phyloP scores from a whole-genome alignment of 1,140 invertebrate species.

The Cataglyphis hispanica region DNA sequence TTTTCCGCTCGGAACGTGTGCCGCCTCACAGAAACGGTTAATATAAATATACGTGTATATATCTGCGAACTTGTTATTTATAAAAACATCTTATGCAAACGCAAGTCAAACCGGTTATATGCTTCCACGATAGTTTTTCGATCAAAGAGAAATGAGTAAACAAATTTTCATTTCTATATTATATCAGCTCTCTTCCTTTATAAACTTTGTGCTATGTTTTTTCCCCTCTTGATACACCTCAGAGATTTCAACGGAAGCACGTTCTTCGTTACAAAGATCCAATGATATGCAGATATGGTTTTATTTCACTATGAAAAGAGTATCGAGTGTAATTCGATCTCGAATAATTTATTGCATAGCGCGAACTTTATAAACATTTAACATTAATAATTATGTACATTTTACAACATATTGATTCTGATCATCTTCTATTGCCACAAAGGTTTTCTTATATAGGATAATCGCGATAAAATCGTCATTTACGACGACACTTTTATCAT shows the following conservation, averaged over 20 bases:
- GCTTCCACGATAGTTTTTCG: not conserved
- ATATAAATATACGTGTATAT: constrained; percentile 58
- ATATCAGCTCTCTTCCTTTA: not conserved
- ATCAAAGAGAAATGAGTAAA: not conserved
- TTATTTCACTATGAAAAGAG: not conserved
- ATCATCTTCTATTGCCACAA: constrained; percentile 10
- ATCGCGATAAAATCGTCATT: constrained; percentile 18
- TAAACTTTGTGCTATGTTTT: constrained; percentile 5
- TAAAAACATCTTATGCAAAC: constrained; percentile 6
- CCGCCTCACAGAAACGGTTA: constrained; percentile 43
- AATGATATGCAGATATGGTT: not conserved
- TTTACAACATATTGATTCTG: constrained; percentile 9
- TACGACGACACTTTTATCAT: constrained; percentile 23
- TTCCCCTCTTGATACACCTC: not conserved
- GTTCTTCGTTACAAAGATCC: not conserved
- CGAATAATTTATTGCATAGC: constrained; percentile 9
- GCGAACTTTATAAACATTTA: not conserved
- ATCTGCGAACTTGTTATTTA: not conserved
- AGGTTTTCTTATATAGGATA: constrained; percentile 15
- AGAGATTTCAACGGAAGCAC: constrained; percentile 15
- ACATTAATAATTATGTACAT: constrained; percentile 17
- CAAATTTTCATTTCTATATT: not conserved
- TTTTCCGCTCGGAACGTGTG: constrained; percentile 50
- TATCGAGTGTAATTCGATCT: constrained; percentile 22
- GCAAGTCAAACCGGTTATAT: not conserved